Evolutionary conservation across 2,888 invertebrate genomes (phyloP), one percentile per base, ranked within the genome.

Genomic region (Campoplex capitator): DNA sequence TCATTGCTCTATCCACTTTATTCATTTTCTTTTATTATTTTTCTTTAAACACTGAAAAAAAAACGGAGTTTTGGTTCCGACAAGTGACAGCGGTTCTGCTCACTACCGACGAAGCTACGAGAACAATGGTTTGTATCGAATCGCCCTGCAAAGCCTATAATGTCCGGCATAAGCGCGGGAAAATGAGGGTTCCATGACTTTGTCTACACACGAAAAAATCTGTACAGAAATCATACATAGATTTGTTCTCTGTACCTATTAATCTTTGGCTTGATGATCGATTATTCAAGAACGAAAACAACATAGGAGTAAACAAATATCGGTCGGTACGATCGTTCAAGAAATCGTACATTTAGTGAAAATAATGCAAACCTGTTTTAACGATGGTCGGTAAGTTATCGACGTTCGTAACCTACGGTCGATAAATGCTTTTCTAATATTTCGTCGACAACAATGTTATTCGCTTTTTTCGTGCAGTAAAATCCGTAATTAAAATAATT

Each of bases 11-110:
- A 87, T 93, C 90, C n/a, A 77, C 88, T 28, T 79, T 77, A 75
- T 93, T 89, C 94, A 94, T 94, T 32, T 70, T 90, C 83, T 11
- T 48, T 56, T 23, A n/a, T 54, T 48, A 51, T 51, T 28, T 65
- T 18, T 28, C 0, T 3, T 3, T 38, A 18, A 65, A 38, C 65
- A 48, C 42, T 65, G 28, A 11, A 42, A 42, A 54, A 16, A 51
- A 18, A 3, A 32, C 11, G 16, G 8, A 16, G 32, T 28, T 51
- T 32, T 13, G 32, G 28, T 62, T 32, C 1, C 32, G 8, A 51
- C 18, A 51, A 32, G 9, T 51, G 32, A 32, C 51, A 51, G 18
- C 28, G 16, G 7, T 58, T 0, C 1, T 1, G 2, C 11, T 45
- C 28, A 28, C 23, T 7, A 11, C 0, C 6, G 62, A 58, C 13